A percentile compares a stretch with the other conserved stretches of the same genome.
These are phyloP conservation scores for Cheirogaleus major DNA, from an alignment of 2,797 vertebrate species.

Conservation along the genomic window DNA sequence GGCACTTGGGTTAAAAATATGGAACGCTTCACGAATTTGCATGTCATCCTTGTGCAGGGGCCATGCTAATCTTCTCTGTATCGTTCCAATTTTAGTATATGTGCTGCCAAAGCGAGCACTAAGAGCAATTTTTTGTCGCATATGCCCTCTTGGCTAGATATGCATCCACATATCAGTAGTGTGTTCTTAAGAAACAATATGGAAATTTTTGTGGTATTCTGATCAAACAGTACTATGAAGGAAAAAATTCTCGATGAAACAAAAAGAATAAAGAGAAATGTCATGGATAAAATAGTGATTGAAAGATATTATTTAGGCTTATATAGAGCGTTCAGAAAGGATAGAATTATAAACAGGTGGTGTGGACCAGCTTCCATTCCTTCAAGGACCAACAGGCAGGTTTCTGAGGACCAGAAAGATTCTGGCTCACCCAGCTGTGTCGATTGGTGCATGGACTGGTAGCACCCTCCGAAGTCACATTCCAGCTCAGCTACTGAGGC, in stretches of 20 bases:
- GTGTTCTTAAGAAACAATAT: neutral
- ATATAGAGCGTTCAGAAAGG: neutral
- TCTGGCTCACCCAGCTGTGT: fast-evolving
- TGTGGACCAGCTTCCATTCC: neutral
- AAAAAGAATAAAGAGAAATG: neutral
- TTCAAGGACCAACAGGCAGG: too few species aligned
- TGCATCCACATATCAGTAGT: neutral
- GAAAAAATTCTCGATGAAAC: neutral
- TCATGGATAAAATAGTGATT: neutral
- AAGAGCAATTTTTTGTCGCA: neutral
- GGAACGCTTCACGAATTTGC: too few species aligned
- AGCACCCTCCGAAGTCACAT: neutral
- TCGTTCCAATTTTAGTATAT: too few species aligned
- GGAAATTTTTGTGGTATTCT: neutral
- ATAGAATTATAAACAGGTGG: neutral
- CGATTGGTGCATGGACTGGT: neutral
- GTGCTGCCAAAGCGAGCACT: neutral
- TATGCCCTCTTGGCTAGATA: neutral
- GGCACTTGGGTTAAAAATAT: too few species aligned
- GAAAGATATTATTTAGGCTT: neutral
- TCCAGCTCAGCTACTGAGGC: fast-evolving
- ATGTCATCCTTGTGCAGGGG: too few species aligned
- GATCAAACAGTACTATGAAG: neutral
- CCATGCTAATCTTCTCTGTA: too few species aligned
- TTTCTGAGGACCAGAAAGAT: neutral